Evolutionary conservation across 2,797 vertebrate genomes (phyloP).

Genomic region (Ptychobarbus kaznakovi): DNA sequence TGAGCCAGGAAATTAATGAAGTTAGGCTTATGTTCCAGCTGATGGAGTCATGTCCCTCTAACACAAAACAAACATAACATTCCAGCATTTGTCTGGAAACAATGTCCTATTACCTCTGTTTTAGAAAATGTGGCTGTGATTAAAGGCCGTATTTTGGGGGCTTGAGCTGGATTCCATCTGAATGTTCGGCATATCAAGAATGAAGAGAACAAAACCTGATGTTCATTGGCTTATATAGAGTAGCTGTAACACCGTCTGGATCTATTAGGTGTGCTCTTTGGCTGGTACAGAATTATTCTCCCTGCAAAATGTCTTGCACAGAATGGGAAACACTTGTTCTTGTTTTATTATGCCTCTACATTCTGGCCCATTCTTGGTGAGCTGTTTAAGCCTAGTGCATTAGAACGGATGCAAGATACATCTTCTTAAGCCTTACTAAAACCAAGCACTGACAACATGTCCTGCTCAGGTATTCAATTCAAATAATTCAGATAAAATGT

Average conservation of each 20-base stretch:
- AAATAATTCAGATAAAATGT: not conserved
- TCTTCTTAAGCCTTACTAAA: constrained; percentile 4
- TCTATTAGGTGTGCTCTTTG: not conserved
- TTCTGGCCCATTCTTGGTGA: not conserved
- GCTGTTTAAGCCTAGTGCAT: not conserved
- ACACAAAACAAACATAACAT: constrained; percentile 69
- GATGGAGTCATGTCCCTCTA: constrained; percentile 69
- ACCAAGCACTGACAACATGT: not conserved
- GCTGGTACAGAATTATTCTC: not conserved
- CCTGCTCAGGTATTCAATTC: not conserved
- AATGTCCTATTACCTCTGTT: constrained; percentile 71
- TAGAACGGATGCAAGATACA: not conserved
- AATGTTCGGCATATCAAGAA: no score
- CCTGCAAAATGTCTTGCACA: not conserved
- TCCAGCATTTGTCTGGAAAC: constrained; percentile 67
- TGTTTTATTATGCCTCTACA: not conserved
- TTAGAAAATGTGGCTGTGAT: constrained; percentile 61
- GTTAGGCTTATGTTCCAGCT: constrained; percentile 66
- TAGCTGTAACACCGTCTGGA: not conserved
- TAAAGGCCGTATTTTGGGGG: not conserved
- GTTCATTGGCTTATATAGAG: not conserved
- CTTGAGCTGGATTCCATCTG: constrained; percentile 7
- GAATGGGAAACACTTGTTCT: not conserved
- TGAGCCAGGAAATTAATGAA: constrained; percentile 69
- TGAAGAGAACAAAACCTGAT: not conserved